These are phyloP conservation scores for Bungarus multicinctus DNA, from an alignment of 2,113 vertebrate species.

Conservation along the genomic window DNA sequence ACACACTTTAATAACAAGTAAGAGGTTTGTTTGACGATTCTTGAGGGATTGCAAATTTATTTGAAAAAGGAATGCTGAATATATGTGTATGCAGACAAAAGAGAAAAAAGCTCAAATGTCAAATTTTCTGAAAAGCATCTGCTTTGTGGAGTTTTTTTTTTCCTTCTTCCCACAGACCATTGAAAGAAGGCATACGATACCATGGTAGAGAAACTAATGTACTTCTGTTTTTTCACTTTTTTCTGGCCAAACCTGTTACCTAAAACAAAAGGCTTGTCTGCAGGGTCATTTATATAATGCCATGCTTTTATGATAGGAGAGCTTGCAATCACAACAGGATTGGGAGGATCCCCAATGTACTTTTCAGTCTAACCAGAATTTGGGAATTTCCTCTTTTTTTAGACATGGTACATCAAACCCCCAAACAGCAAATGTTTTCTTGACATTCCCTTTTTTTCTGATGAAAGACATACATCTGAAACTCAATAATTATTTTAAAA, in stretches of 20 bases:
- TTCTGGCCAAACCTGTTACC: background rate
- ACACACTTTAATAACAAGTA: background rate
- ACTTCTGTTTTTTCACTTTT: background rate
- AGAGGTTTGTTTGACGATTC: background rate
- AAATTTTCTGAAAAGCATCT: fast-evolving
- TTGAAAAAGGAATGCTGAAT: background rate
- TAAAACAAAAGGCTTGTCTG: background rate
- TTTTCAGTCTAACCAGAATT: background rate
- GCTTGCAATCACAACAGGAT: background rate
- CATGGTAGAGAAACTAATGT: background rate
- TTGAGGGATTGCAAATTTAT: background rate
- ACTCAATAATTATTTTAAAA: background rate
- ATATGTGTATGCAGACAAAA: background rate
- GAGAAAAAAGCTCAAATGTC: background rate
- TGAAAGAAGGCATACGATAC: slow-evolving; percentile 4
- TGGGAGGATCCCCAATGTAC: background rate
- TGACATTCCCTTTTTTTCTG: background rate
- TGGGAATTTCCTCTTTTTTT: background rate
- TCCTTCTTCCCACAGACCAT: background rate
- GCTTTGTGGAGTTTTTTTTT: fast-evolving
- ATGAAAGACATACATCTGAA: background rate
- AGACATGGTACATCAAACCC: background rate
- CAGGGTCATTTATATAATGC: background rate
- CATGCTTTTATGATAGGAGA: background rate
- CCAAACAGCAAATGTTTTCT: background rate